Evolutionary conservation across 2,888 invertebrate species (phyloP), one percentile per base, ranked within the genome.

Genomic region (Nomada ruficornis): DNA sequence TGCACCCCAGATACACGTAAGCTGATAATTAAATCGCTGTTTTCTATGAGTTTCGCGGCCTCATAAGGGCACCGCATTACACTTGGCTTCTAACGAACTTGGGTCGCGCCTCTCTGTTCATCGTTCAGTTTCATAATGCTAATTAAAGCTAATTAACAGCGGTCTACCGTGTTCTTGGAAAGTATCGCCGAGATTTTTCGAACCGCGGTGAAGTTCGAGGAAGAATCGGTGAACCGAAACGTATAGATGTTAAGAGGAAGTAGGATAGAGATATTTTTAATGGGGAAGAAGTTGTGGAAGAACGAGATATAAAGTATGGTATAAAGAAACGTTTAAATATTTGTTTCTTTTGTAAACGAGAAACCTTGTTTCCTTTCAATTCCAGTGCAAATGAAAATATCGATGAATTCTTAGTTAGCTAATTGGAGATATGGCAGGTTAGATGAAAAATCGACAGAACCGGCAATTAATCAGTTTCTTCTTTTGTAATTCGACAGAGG

Each of bases 61-160:
- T 42, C 4, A 60, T 55, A 50, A 78, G 59, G 18, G 44, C 20
- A 23, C 50, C 42, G n/a, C 20, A 23, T 13, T 42, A 44, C 29
- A n/a, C 20, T 47, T 47, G 62, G 20, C 42, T 44, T 7, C 60
- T 59, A 52, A 62, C 63, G 44, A 55, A 62, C 55, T 55, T 5
- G 64, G 11, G 23, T 52, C 44, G 29, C 59, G 60, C 50, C 2
- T 7, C 60, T 65, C 42, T 70, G 26, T 78, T 70, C 59, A 13
- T 63, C 57, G 50, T 62, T 50, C 15, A 23, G 29, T 67, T 74
- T 83, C 71, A 74, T 72, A 59, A 50, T 64, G 36, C 42, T 82
- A 85, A 80, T 85, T 85, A 80, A 85, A 78, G 18, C 26, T 77
- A 83, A 85, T 85, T 86, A 85, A 70, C 55, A 36, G 50, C 68